A percentile compares a stretch with the other conserved stretches of the same genome.
Evolutionary conservation across 2,797 vertebrate genomes (phyloP).

Genomic region (Myiotriccus ornatus): DNA sequence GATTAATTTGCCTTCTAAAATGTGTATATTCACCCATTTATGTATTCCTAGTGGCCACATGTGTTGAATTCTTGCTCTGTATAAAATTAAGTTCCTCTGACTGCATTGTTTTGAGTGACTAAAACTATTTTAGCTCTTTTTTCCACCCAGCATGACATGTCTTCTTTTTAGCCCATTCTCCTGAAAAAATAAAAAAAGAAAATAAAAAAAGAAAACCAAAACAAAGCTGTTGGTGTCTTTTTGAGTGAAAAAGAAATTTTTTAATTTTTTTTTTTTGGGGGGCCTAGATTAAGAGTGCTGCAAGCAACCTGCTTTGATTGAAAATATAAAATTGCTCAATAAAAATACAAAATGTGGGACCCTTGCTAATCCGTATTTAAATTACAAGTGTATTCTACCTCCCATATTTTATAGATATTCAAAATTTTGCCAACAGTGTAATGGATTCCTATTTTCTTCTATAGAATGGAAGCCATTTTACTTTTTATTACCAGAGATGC

Average conservation of each 20-base stretch:
- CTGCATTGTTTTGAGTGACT: neutral
- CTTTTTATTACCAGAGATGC: neutral
- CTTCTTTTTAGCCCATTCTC: neutral
- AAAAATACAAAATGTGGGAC: neutral
- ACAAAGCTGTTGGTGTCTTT: neutral
- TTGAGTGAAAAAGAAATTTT: neutral
- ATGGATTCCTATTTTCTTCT: neutral
- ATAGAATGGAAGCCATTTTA: neutral
- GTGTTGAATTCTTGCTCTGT: neutral
- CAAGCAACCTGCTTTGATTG: neutral
- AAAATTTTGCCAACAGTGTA: neutral
- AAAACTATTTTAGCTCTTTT: neutral
- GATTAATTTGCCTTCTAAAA: conserved; percentile 52
- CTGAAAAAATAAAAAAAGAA: neutral
- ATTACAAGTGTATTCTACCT: neutral
- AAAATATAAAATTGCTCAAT: neutral
- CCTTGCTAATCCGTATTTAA: neutral
- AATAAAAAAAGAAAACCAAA: neutral
- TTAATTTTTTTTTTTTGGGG: neutral
- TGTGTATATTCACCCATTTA: neutral
- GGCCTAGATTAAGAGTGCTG: neutral
- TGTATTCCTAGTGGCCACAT: neutral
- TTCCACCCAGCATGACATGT: neutral
- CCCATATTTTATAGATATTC: conserved; percentile 27
- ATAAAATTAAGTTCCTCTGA: neutral